phyloP scores from a whole-genome alignment of 1,140 invertebrate species.

The Caenorhabditis briggsae region DNA sequence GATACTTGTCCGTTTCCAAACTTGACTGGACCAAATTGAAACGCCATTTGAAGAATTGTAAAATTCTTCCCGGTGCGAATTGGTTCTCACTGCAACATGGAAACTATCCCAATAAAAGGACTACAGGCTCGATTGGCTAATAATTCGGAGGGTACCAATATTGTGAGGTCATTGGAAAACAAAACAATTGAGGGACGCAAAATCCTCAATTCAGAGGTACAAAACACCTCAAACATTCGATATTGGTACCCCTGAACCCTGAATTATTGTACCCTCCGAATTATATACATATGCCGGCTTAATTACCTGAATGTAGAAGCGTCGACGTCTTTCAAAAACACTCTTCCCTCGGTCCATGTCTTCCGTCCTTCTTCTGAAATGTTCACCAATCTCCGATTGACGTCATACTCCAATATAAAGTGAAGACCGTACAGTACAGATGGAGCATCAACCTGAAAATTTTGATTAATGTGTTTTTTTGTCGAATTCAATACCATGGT shows the following conservation, averaged over 20 bases:
- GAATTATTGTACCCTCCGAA: too few relatives aligned
- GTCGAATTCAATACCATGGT: not conserved
- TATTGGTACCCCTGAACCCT: too few relatives aligned
- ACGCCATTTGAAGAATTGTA: constrained; percentile 60
- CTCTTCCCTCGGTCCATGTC: constrained; percentile 48
- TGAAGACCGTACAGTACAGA: constrained; percentile 18
- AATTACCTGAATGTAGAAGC: constrained; percentile 57
- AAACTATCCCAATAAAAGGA: not conserved
- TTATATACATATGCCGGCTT: too few relatives aligned
- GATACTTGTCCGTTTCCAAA: constrained; percentile 45
- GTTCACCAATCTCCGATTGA: constrained; percentile 19
- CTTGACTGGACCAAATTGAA: constrained; percentile 51
- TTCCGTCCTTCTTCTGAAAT: constrained; percentile 38
- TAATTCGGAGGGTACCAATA: too few relatives aligned
- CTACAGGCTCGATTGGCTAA: not conserved
- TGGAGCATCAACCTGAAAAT: constrained; percentile 53
- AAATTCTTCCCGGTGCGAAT: constrained; percentile 38
- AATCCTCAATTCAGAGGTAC: too few relatives aligned
- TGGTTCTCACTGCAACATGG: constrained; percentile 50
- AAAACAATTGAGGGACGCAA: too few relatives aligned
- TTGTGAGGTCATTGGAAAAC: too few relatives aligned
- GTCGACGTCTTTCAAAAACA: constrained; percentile 52
- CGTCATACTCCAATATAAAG: constrained; percentile 45
- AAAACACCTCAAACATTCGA: too few relatives aligned
- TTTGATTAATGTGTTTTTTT: not conserved